Evolutionary conservation across 2,797 vertebrate species (phyloP).

Genomic region (Mycteria americana): DNA sequence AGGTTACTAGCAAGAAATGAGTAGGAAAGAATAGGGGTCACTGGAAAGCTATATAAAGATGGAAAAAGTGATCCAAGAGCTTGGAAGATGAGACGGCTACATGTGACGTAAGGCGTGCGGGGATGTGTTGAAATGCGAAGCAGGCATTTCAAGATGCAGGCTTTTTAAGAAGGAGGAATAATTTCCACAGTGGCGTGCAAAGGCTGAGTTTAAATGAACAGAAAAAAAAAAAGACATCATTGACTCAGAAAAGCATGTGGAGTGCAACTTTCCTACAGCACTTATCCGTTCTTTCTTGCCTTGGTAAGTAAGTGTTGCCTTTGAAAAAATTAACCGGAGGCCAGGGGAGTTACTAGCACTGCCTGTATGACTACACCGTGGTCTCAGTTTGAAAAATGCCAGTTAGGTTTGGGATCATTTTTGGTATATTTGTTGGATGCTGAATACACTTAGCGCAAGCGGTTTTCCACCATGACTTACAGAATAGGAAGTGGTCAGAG

Average conservation of each 20-base stretch:
- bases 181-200: constrained; percentile 6
- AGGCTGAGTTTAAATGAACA: constrained; percentile 14
- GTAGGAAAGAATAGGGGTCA: constrained; percentile 38
- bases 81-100: constrained; percentile 44
- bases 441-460: neutral
- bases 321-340: neutral
- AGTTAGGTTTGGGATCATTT: neutral
- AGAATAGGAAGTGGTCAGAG: neutral
- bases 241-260: neutral
- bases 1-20: neutral
- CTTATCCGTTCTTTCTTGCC: neutral
- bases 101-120: constrained; percentile 1
- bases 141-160: constrained; percentile 21
- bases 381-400: neutral
- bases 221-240: neutral
- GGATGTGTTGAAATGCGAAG: constrained; percentile 45
- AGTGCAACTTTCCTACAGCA: neutral
- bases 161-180: constrained; percentile 40
- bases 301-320: neutral
- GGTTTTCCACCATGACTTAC: neutral
- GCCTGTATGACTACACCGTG: neutral
- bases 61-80: constrained; percentile 55
- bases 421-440: neutral
- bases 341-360: neutral
- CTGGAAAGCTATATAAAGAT: constrained; percentile 54